phyloP scores from a whole-genome alignment of 2,888 invertebrate species.

The Bellardia pandia region DNA sequence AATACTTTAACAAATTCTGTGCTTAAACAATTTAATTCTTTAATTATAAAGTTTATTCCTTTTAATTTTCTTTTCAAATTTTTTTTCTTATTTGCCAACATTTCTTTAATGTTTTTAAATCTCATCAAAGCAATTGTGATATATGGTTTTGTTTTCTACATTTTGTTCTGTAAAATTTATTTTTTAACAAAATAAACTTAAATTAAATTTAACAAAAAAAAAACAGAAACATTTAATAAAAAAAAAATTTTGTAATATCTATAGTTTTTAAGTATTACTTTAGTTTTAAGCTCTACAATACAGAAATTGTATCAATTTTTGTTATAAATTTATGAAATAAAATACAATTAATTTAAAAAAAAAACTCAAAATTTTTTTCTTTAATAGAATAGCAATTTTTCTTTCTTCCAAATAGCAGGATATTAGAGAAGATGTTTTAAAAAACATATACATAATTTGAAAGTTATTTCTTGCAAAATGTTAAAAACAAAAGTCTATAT shows the following conservation, averaged over 20 bases:
- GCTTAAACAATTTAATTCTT: too few relatives aligned
- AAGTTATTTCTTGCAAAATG: too few relatives aligned
- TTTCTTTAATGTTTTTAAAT: constrained; percentile 69
- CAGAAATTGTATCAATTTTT: constrained; percentile 82
- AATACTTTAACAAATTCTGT: not conserved
- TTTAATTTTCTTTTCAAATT: constrained; percentile 4
- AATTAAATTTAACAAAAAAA: constrained; percentile 33
- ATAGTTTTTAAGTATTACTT: constrained; percentile 71
- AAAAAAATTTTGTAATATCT: constrained; percentile 58
- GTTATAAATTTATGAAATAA: constrained; percentile 70
- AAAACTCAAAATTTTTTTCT: not conserved
- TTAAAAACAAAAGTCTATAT: too few relatives aligned
- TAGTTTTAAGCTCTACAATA: constrained; percentile 63
- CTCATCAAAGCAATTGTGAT: constrained; percentile 83
- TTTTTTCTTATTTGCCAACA: not conserved
- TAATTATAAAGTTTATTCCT: not conserved
- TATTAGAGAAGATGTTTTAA: too few relatives aligned
- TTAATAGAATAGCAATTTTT: too few relatives aligned
- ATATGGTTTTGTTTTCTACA: constrained; percentile 77
- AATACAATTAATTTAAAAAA: constrained; percentile 57
- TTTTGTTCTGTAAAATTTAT: constrained; percentile 12
- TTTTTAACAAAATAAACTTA: constrained; percentile 54
- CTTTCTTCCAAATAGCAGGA: too few relatives aligned
- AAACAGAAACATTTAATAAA: constrained; percentile 52
- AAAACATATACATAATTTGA: too few relatives aligned